Evolutionary conservation across 2,888 invertebrate genomes (phyloP), one percentile per base, ranked within the genome.

Genomic region (Colostygia pectinataria): DNA sequence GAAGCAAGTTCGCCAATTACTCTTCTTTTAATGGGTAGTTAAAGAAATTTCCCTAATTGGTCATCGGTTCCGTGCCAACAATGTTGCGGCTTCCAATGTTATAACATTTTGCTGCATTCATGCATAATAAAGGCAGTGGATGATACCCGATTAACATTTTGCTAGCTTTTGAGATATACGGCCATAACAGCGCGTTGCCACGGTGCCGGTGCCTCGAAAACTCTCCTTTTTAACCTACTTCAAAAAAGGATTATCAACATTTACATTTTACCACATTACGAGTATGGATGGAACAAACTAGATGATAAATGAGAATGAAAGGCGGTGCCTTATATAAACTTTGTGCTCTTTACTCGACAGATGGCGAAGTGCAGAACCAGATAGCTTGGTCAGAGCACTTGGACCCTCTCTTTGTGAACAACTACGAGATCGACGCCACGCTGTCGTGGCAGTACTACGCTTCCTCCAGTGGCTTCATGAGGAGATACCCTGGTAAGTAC

Each of bases 391-490:
- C 98, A 42, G 95, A 96, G 64, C 95, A 96, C 73, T 91, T 99
- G 75, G 97, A 99, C 81, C 94, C 95, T 12, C 91, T 96, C 55
- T 99, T 98, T 84, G 93, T 94, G 64, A 95, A 95, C 76, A 99
- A 99, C 91, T 96, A 96, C 77, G 95, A 96, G 74, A 93, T 94
- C 59, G 97, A 98, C 85, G 96, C 97, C 0, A 95, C 96, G 1
- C 91, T 98, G 29, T 96, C 97, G n/a, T 99, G 99, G 98, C 99
- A 99, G 89, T 98, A 98, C 89, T 99, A 98, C 86, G 98, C 99
- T 40, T 98, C 98, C 43, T 95, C 98, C n/a, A 92, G 94, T 1
- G 99, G 99, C 38, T 99, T 99, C 83, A 93, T 99, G 80, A 91
- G 99, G 67, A 93, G 98, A 71, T 99, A 96, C 91, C 99, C 99